Evolutionary conservation across 2,888 invertebrate species (phyloP), one percentile per base, ranked within the genome.

Genomic region (Orthosia gracilis): DNA sequence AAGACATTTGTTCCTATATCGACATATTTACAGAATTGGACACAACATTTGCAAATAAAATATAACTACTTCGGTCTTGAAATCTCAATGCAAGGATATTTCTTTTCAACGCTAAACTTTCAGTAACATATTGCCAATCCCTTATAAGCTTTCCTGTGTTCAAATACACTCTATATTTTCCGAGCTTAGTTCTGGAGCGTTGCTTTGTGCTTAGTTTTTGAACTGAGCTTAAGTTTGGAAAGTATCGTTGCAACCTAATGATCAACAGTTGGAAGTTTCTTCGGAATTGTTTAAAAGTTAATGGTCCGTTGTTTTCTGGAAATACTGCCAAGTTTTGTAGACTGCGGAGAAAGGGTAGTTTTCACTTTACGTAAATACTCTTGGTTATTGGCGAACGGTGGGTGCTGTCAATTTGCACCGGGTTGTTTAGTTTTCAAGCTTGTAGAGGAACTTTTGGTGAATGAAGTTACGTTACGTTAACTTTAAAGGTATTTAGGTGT

Each of bases 171-270:
- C 75, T 40, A 40, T 71, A 80, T 80, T 73, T 72, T 63, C 52
- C 15, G 26, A 81, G 85, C 82, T 85, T 78, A 81, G 77, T 78
- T 73, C 64, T 57, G 23, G 54, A 77, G 57, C 65, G 47, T 31
- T 84, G 63, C 61, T 82, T 82, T 73, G 79, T 77, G 87, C 86
- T 82, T 84, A 84, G 84, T 84, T 77, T 82, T 73, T 69, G 63
- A 82, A 80, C 71, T 79, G 73, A 69, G 67, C 79, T 85, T 76
- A 71, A 74, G 75, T 82, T 86, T 26, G 49, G 47, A 84, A 80
- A 78, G 77, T 76, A 85, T 76, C 78, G 79, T 77, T 74, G 78
- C 76, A 78, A 78, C 73, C 66, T 87, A 85, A 87, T 84, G 76
- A 87, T 82, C 75, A 63, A 75, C 67, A 76, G 71, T 71, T 76